Conservation (phyloP, 2,888 invertebrate species). For the Macrosiphum euphorbiae region DNA sequence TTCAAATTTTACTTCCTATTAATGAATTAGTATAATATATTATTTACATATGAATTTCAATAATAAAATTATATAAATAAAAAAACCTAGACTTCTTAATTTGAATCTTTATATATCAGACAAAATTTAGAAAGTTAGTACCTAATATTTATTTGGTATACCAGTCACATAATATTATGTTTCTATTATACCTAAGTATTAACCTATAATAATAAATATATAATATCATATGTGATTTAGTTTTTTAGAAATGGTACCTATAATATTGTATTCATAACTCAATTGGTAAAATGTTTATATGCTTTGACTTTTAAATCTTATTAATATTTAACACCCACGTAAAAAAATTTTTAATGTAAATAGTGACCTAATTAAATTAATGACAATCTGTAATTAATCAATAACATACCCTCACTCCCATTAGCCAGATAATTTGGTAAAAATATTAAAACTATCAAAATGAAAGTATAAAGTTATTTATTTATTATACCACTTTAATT, state of each 20-base stretch:
- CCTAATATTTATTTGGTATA: neutral
- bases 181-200: neutral
- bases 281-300: neutral
- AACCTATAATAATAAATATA: neutral
- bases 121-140: constrained; percentile 35
- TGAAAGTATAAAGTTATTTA: neutral
- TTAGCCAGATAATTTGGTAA: neutral
- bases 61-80: neutral
- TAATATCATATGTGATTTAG: neutral
- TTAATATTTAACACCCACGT: neutral
- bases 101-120: constrained; percentile 8
- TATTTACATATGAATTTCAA: neutral
- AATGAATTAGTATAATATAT: neutral
- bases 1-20: neutral
- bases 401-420: neutral
- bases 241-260: neutral
- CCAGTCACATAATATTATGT: constrained; percentile 5
- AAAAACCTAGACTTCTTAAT: neutral
- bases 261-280: neutral
- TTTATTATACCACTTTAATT: neutral
- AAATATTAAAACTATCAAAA: neutral
- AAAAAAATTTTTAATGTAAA: neutral
- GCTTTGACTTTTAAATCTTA: neutral
- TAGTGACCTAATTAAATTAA: neutral
- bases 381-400: neutral